These are phyloP conservation scores for Odontocolon sp. DNA, from an alignment of 2,888 invertebrate genomes.

Conservation along the genomic window DNA sequence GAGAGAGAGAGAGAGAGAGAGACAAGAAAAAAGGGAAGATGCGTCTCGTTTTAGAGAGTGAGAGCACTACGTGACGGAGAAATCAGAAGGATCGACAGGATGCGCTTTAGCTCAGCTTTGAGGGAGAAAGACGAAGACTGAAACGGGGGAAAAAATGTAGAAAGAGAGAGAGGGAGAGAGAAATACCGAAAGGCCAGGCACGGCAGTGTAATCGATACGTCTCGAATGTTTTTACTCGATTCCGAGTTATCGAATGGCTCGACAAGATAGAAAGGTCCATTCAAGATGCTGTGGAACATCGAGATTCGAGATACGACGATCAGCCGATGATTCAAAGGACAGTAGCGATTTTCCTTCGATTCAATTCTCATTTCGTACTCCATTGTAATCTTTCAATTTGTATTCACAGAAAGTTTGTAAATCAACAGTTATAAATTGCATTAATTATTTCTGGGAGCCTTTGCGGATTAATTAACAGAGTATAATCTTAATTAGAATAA, in stretches of 20 bases:
- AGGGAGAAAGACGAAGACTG: constrained; percentile 5
- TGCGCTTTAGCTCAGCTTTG: not conserved
- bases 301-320: not conserved
- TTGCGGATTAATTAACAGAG: constrained; percentile 47
- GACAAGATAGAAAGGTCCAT: not conserved
- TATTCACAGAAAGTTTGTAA: constrained; percentile 14
- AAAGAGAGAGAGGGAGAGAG: not conserved
- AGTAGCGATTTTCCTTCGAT: not conserved
- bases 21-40: not conserved
- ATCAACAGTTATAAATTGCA: not conserved
- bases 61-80: not conserved
- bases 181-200: not conserved
- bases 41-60: not conserved
- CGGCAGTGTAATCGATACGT: constrained; percentile 53
- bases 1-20: not conserved
- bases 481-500: constrained; percentile 50
- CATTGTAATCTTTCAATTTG: not conserved
- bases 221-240: constrained; percentile 52
- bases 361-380: not conserved
- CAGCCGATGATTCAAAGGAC: not conserved
- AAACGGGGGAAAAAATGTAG: not conserved
- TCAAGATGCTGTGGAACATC: not conserved
- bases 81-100: constrained; percentile 14
- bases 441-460: constrained; percentile 33
- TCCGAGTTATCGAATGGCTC: constrained; percentile 46